phyloP scores from a whole-genome alignment of 2,113 vertebrate genomes.

The Calonectris borealis region DNA sequence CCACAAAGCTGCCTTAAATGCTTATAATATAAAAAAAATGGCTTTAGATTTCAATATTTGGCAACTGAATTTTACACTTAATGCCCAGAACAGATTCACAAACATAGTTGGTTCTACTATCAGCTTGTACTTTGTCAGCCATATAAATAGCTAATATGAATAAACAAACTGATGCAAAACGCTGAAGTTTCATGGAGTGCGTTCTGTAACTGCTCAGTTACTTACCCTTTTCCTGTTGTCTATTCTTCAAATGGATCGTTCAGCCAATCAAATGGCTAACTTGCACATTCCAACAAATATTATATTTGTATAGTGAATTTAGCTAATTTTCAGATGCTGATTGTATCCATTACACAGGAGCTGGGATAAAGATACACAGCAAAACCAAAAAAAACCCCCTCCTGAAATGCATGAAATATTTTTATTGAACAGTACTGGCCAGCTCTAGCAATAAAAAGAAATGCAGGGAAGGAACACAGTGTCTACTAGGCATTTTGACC shows the following conservation, averaged over 20 bases:
- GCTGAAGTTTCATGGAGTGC: background rate
- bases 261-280: background rate
- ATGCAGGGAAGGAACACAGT: background rate
- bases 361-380: background rate
- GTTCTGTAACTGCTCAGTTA: background rate
- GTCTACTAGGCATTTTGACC: constrained; percentile 10
- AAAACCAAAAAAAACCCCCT: background rate
- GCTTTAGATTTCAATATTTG: background rate
- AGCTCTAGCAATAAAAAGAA: background rate
- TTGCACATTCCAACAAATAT: background rate
- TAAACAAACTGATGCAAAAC: background rate
- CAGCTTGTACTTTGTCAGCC: background rate
- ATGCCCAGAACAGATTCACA: background rate
- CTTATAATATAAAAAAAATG: background rate
- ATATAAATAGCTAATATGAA: background rate
- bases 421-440: background rate
- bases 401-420: background rate
- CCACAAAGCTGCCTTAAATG: background rate
- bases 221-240: background rate
- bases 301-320: background rate
- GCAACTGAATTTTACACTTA: background rate
- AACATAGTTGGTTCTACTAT: background rate
- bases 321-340: background rate
- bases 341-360: background rate
- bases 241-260: background rate